A percentile compares a stretch with the other conserved stretches of the same genome.
Evolutionary conservation across 2,888 invertebrate genomes (phyloP).

Genomic region (Xestoiulus laeticollis): DNA sequence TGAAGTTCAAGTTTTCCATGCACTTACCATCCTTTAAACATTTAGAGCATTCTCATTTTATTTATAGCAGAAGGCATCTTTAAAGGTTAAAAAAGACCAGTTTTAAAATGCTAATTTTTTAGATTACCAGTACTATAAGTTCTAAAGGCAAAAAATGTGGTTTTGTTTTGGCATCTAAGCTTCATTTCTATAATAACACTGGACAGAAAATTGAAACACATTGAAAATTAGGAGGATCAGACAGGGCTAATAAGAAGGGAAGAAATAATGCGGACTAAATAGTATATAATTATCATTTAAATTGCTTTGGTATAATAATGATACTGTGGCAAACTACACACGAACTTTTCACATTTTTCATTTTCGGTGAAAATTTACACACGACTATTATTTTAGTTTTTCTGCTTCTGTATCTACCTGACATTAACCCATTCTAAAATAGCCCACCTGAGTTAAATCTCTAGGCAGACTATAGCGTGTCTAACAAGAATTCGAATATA

Average conservation of each 20-base stretch:
- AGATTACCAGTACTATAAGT: too few relatives aligned
- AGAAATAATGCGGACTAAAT: neutral
- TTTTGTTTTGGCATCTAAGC: neutral
- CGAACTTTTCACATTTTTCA: neutral
- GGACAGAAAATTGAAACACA: neutral
- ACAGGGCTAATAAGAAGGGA: neutral
- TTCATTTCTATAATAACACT: neutral
- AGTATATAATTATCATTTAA: conserved; percentile 5
- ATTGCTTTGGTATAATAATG: neutral
- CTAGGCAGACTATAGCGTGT: neutral
- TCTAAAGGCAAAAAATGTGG: too few relatives aligned
- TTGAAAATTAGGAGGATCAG: conserved; percentile 18
- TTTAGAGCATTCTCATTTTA: too few relatives aligned
- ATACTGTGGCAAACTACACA: neutral
- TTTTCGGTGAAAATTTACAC: neutral
- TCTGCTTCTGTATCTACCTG: neutral
- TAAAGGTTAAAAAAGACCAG: too few relatives aligned
- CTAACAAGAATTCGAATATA: neutral
- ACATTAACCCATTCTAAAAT: neutral
- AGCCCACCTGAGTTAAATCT: neutral
- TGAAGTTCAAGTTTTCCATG: too few relatives aligned
- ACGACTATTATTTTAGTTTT: neutral
- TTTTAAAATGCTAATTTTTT: too few relatives aligned
- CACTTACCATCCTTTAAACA: too few relatives aligned
- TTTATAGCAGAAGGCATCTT: too few relatives aligned